These are phyloP conservation scores for Lepidocolaptes lacrymiger DNA, from an alignment of 2,797 vertebrate genomes.

Conservation along the genomic window DNA sequence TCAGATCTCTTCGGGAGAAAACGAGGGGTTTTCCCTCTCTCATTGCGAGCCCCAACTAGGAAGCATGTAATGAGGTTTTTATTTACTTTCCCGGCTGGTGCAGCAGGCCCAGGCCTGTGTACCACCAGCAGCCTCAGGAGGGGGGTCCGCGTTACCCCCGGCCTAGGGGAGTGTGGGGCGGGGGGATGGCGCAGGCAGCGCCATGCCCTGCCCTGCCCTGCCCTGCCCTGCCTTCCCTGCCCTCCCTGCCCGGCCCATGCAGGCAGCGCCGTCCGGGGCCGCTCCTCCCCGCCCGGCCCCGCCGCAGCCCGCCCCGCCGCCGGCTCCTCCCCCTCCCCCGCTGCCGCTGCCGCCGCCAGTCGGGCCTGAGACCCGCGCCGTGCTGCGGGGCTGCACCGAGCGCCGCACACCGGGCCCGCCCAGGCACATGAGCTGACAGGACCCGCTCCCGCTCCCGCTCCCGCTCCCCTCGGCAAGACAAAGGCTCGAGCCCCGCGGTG, in stretches of 20 bases:
- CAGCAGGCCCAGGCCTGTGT: constrained; percentile 16
- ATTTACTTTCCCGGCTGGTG: neutral
- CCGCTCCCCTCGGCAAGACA: constrained; percentile 3
- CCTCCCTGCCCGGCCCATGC: no score
- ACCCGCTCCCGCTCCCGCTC: neutral
- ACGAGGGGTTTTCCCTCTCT: neutral
- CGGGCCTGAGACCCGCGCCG: constrained; percentile 49
- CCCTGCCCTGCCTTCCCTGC: no score
- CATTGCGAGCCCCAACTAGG: neutral
- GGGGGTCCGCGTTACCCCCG: neutral
- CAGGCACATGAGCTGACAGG: constrained; percentile 65
- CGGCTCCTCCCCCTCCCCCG: neutral
- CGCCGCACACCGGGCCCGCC: neutral
- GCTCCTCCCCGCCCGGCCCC: constrained; percentile 15
- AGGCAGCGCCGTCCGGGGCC: constrained; percentile 16
- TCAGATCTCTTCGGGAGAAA: neutral
- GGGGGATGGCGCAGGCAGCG: neutral
- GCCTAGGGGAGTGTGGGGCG: neutral
- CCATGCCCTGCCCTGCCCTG: neutral
- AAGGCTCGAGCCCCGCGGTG: neutral
- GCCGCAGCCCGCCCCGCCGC: constrained; percentile 24
- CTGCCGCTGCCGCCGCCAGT: constrained; percentile 2
- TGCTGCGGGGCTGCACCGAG: constrained; percentile 11
- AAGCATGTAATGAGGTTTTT: neutral
- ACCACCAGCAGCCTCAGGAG: neutral